Evolutionary conservation across 2,113 vertebrate genomes (phyloP), one percentile per base, ranked within the genome.

Genomic region (Sturnira hondurensis): DNA sequence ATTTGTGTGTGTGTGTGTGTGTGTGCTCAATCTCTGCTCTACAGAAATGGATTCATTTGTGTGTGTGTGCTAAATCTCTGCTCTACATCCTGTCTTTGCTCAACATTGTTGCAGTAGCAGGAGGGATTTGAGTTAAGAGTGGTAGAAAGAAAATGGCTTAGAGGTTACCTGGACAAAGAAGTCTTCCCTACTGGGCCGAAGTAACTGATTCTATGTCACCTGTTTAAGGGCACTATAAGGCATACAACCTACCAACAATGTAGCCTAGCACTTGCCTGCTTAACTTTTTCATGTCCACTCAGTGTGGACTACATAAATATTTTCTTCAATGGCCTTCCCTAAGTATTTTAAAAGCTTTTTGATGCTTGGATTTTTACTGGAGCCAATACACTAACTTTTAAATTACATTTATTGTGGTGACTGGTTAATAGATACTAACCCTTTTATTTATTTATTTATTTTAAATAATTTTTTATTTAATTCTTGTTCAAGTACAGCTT

Each of bases 121-220:
- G 22, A 83, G 28, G 16, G 0, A 50, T 85, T 26, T 71, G 19
- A n/a, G 3, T 89, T 91, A 74, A 80, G 5, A 86, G 9, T 7
- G 77, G 7, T 70, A 31, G 22, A 33, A 76, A 65, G 15, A 87
- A 86, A 90, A 80, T 45, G 68, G 11, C 56, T 95, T 67, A 45
- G 22, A 94, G 38, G 17, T 80, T 96, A 90, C 63, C n/a, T 93
- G n/a, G 61, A 38, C 56, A 74, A 82, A 86, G 68, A 63, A 67
- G 4, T 17, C 9, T 95, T 89, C 17, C 70, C 50, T 74, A 31
- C 41, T 33, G 28, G 38, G 54, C 14, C 87, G 43, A 78, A 90
- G 13, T 90, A 88, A 95, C 45, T 94, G 56, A 50, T 89, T 96
- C 67, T 95, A 9, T 50, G 28, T 88, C 36, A 38, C 63, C 65